Evolutionary conservation across 2,113 vertebrate species (phyloP).

Genomic region (Lepus europaeus): DNA sequence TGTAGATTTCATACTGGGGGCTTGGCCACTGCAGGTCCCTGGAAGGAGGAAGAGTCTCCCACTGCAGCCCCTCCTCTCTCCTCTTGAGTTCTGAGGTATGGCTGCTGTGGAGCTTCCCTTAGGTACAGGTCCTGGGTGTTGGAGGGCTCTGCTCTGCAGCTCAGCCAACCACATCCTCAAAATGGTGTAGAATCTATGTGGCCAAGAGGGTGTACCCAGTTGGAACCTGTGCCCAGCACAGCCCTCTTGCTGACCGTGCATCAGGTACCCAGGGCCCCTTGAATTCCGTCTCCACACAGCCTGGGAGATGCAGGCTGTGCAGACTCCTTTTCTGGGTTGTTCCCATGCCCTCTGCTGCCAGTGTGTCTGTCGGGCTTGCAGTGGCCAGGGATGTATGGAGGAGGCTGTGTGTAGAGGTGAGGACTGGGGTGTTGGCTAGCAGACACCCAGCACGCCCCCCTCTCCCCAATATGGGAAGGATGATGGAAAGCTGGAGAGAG

Average conservation of each 20-base stretch:
- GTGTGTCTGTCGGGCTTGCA: background rate
- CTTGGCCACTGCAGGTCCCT: background rate
- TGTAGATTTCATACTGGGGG: background rate
- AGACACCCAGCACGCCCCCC: too few species aligned
- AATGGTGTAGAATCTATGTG: background rate
- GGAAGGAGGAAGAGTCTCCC: background rate
- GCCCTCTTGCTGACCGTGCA: background rate
- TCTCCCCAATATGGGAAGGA: background rate
- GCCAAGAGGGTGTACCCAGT: background rate
- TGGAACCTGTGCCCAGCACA: background rate
- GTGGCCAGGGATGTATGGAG: background rate
- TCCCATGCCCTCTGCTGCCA: fast-evolving
- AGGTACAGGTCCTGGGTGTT: background rate
- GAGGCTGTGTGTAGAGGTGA: background rate
- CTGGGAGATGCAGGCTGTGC: background rate
- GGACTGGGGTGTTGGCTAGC: background rate
- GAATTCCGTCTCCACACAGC: background rate
- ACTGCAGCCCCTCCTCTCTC: background rate
- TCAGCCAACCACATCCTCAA: background rate
- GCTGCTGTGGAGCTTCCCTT: background rate
- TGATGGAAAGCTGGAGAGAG: background rate
- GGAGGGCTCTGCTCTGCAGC: background rate
- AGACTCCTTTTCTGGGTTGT: background rate
- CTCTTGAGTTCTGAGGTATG: background rate
- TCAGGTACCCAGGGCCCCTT: background rate